Conservation (phyloP, 2,797 vertebrate species). For the Masticophis lateralis region DNA sequence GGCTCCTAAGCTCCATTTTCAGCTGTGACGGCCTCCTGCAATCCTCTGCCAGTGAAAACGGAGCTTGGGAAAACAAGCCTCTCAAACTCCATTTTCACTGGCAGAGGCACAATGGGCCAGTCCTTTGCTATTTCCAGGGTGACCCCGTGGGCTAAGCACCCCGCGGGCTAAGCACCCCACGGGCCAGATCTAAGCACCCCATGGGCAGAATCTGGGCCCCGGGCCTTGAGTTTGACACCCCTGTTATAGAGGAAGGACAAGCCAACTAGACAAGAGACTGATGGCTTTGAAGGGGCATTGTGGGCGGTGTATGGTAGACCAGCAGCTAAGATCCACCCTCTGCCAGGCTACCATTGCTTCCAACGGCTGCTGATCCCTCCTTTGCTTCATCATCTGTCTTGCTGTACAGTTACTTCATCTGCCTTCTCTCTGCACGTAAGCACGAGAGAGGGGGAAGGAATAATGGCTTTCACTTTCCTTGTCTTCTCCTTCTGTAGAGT, state of each 20-base stretch:
- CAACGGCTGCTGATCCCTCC: background rate
- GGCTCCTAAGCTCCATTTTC: too few relatives aligned
- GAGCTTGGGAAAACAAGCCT: too few relatives aligned
- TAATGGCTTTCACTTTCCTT: background rate
- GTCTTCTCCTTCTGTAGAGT: background rate
- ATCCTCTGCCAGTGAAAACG: too few relatives aligned
- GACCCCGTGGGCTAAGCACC: rapidly evolving
- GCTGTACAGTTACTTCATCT: background rate
- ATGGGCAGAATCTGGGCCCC: too few relatives aligned
- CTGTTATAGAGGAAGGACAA: too few relatives aligned
- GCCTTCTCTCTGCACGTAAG: background rate
- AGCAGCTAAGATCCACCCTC: background rate
- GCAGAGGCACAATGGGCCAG: too few relatives aligned
- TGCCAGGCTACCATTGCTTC: background rate
- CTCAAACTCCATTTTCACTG: too few relatives aligned
- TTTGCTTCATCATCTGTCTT: background rate
- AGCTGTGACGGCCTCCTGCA: too few relatives aligned
- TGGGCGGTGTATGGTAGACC: background rate
- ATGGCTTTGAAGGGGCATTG: background rate
- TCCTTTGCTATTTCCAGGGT: too few relatives aligned
- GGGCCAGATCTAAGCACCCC: too few relatives aligned
- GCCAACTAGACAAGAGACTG: background rate
- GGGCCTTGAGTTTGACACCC: too few relatives aligned
- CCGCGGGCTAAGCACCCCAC: too few relatives aligned
- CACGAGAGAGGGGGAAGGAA: background rate